Conservation (phyloP, 2,113 vertebrate genomes). For the Mesitornis unicolor region DNA sequence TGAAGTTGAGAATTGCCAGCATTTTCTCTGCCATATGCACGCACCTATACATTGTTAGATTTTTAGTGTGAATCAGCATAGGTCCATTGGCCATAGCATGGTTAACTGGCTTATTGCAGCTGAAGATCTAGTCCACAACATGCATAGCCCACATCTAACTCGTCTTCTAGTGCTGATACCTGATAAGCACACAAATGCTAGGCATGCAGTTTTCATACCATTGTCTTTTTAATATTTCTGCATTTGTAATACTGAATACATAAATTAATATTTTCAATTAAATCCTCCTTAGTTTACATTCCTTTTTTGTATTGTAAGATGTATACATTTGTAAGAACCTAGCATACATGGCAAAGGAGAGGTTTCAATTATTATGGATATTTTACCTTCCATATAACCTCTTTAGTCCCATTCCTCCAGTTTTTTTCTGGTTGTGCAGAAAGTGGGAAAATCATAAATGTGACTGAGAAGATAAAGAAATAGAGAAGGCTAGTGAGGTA, state of each 20-base stretch:
- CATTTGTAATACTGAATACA: not conserved
- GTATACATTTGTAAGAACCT: not conserved
- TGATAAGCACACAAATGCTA: not conserved
- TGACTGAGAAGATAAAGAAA: not conserved
- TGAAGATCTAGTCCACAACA: not conserved
- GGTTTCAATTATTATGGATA: not conserved
- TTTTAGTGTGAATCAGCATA: not conserved
- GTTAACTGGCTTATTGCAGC: not conserved
- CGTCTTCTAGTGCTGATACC: not conserved
- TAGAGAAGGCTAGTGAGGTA: not conserved
- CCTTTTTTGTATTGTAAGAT: not conserved
- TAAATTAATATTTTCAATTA: not conserved
- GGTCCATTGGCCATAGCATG: not conserved
- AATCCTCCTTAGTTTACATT: not conserved
- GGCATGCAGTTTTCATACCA: not conserved
- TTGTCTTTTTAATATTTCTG: not conserved
- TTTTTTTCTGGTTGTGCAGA: not conserved
- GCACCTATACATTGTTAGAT: not conserved
- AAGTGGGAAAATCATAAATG: not conserved
- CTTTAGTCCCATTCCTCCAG: not conserved
- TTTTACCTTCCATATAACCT: not conserved
- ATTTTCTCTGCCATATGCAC: not conserved
- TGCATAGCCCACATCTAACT: not conserved
- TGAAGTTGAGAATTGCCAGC: not conserved
- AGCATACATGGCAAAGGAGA: not conserved